Evolutionary conservation across 2,113 vertebrate species (phyloP).

Genomic region (Himantopus leucocephalus): DNA sequence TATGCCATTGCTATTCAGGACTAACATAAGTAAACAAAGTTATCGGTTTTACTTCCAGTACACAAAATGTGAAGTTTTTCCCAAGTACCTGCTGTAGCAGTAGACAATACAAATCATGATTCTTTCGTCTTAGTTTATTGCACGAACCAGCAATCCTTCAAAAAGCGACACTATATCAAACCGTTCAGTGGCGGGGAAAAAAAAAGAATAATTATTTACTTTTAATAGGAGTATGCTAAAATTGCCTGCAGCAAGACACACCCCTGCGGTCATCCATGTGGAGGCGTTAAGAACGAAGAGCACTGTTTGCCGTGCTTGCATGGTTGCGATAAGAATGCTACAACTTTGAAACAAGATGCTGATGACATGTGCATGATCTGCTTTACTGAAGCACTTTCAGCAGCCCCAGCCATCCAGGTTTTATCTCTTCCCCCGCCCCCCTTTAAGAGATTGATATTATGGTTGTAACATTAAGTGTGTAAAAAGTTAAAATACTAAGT

Average conservation of each 20-base stretch:
- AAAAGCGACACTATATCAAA: neutral
- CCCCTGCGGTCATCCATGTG: constrained; percentile 92
- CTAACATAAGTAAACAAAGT: neutral
- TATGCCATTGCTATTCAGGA: neutral
- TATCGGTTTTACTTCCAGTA: neutral
- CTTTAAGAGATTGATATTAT: neutral
- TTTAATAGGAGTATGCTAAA: constrained; percentile 90
- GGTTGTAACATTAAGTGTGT: neutral
- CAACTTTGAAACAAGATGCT: constrained; percentile 92
- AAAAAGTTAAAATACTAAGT: neutral
- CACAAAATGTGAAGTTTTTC: neutral
- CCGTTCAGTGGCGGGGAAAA: too few relatives aligned
- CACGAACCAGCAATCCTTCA: neutral
- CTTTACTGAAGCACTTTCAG: constrained; percentile 97
- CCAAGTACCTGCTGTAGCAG: neutral
- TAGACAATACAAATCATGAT: neutral
- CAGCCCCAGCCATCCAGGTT: constrained; percentile 96
- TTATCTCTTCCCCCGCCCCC: neutral
- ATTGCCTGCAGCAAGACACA: constrained; percentile 96
- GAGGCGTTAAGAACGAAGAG: constrained; percentile 95
- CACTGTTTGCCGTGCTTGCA: constrained; percentile 92
- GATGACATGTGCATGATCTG: constrained; percentile 99
- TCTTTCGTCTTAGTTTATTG: neutral
- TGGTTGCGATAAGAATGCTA: constrained; percentile 89
- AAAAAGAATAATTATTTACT: neutral